Evolutionary conservation across 2,113 vertebrate genomes (phyloP).

Genomic region (Zosterops borbonicus): DNA sequence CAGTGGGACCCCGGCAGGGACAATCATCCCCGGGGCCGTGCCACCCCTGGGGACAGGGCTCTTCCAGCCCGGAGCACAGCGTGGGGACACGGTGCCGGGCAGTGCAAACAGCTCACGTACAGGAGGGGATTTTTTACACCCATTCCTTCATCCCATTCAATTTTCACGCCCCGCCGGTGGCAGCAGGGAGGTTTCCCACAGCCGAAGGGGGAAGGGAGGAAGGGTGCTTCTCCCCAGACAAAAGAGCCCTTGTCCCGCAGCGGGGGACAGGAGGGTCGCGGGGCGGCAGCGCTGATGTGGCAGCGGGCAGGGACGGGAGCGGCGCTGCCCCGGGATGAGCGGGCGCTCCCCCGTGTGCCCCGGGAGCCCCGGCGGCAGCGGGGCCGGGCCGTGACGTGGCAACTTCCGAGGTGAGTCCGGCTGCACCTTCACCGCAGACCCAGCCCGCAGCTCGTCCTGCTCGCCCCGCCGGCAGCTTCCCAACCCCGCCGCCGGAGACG

Average conservation of each 20-base stretch:
- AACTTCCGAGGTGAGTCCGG: neutral
- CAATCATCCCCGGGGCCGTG: neutral
- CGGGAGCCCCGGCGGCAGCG: neutral
- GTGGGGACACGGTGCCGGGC: accelerated
- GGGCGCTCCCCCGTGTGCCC: neutral
- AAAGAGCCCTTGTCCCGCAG: neutral
- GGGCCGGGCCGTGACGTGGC: slow-evolving; percentile 48
- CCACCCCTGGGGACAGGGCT: accelerated
- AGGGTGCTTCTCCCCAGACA: slow-evolving; percentile 1
- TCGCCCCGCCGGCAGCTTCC: neutral
- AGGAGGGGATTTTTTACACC: neutral
- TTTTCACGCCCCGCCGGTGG: neutral
- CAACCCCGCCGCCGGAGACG: neutral
- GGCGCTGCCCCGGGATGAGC: neutral
- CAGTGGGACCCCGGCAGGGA: neutral
- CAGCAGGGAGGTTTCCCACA: neutral
- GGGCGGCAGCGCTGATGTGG: neutral
- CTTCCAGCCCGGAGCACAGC: accelerated
- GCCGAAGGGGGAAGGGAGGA: neutral
- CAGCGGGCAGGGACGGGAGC: neutral
- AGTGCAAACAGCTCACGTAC: neutral
- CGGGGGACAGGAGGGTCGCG: neutral
- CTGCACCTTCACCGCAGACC: neutral
- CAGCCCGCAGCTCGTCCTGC: neutral
- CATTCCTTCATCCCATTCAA: accelerated